Evolutionary conservation across 1,140 invertebrate genomes (phyloP).

Genomic region (Ganaspis sp.): DNA sequence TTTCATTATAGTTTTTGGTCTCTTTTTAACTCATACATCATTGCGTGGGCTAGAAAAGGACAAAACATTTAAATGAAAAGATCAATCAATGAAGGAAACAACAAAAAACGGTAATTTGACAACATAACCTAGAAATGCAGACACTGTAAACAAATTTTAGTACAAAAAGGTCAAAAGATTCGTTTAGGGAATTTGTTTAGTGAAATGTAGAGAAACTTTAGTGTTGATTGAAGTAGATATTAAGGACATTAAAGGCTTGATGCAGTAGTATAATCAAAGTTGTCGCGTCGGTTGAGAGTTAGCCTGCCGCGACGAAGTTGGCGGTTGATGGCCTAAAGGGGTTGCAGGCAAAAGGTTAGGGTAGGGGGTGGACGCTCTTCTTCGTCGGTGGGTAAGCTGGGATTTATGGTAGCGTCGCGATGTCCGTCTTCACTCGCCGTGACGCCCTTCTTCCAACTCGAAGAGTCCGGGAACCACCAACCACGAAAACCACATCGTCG

Average conservation of each 20-base stretch:
- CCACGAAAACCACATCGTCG: constrained; percentile 26
- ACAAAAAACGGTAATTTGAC: too few species aligned
- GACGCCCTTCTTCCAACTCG: constrained; percentile 72
- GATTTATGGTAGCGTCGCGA: constrained; percentile 76
- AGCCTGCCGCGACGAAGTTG: constrained; percentile 68
- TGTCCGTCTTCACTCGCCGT: constrained; percentile 77
- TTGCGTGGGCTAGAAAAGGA: too few species aligned
- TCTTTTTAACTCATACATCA: too few species aligned
- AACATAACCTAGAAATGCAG: too few species aligned
- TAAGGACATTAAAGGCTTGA: constrained; percentile 52
- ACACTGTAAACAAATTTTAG: too few species aligned
- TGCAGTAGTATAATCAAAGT: constrained; percentile 68
- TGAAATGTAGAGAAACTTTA: background rate
- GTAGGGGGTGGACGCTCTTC: constrained; percentile 63
- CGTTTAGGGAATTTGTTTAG: background rate
- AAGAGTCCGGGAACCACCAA: constrained; percentile 66
- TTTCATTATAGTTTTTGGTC: too few species aligned
- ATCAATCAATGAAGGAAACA: too few species aligned
- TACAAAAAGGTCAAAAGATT: too few species aligned
- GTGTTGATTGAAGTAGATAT: background rate
- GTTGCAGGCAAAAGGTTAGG: constrained; percentile 39
- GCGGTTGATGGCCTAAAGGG: constrained; percentile 39
- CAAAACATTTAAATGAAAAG: too few species aligned
- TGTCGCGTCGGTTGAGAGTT: constrained; percentile 68
- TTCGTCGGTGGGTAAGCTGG: constrained; percentile 70